These are phyloP conservation scores for Dipodomys ordii DNA, from an alignment of 2,113 vertebrate species.

Conservation along the genomic window DNA sequence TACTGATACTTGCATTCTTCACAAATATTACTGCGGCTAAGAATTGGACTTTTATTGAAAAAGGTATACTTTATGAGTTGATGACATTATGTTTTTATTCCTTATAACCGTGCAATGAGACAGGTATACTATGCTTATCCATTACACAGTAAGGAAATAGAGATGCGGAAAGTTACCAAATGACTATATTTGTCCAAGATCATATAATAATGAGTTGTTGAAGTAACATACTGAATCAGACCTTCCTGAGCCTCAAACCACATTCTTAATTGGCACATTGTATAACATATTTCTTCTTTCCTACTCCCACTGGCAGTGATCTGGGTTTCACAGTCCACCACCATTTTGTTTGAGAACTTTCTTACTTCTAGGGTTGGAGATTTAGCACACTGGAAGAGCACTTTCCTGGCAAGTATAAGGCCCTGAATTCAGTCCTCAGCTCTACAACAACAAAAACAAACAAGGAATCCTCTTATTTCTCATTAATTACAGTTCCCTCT, in stretches of 20 bases:
- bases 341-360: neutral
- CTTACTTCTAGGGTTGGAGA: too few species aligned
- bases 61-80: neutral
- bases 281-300: neutral
- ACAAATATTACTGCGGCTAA: neutral
- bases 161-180: neutral
- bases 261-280: neutral
- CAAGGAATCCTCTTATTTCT: neutral
- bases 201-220: neutral
- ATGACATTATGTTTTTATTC: neutral
- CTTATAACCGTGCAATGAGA: neutral
- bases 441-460: too few species aligned
- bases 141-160: slow-evolving; percentile 23
- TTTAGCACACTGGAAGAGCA: too few species aligned
- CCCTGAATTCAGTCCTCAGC: too few species aligned
- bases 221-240: neutral
- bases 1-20: neutral
- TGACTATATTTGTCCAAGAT: neutral
- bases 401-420: too few species aligned
- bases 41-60: neutral
- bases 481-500: neutral
- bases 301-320: neutral
- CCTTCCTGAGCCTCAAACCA: neutral
- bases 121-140: neutral
- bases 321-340: neutral